phyloP scores from a whole-genome alignment of 1,140 invertebrate species.

The Aradophagus sp. region DNA sequence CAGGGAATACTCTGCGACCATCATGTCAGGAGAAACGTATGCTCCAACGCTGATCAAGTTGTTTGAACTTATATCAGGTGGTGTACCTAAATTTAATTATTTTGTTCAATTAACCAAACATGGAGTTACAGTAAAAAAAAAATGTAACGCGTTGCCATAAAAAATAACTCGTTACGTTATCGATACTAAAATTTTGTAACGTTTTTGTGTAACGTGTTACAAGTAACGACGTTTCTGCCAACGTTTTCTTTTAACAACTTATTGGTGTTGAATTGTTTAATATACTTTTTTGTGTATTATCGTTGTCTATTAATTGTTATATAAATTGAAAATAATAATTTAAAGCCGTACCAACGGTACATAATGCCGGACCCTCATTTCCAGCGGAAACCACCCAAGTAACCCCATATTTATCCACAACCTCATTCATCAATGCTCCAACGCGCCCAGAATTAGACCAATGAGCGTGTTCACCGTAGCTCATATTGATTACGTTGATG shows the following conservation, averaged over 20 bases:
- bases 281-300: too few species aligned
- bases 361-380: conserved; percentile 95
- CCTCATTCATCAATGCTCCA: conserved; percentile 89
- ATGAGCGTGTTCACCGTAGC: conserved; percentile 95
- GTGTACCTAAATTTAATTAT: conserved; percentile 83
- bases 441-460: conserved; percentile 92
- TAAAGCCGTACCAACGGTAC: conserved; percentile 82
- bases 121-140: too few species aligned
- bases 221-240: too few species aligned
- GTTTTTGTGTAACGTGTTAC: too few species aligned
- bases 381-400: conserved; percentile 94
- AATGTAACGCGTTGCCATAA: too few species aligned
- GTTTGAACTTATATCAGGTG: conserved; percentile 89
- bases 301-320: too few species aligned
- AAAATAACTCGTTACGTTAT: too few species aligned
- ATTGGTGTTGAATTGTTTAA: too few species aligned
- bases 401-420: conserved; percentile 94
- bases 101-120: too few species aligned
- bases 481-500: conserved; percentile 97
- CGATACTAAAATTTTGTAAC: too few species aligned
- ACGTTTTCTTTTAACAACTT: too few species aligned
- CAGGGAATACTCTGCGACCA: conserved; percentile 95
- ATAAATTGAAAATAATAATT: conserved; percentile 6
- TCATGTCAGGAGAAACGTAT: conserved; percentile 98
- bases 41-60: conserved; percentile 94